phyloP scores from a whole-genome alignment of 2,888 invertebrate genomes.

The Leptopilina drosophilae region DNA sequence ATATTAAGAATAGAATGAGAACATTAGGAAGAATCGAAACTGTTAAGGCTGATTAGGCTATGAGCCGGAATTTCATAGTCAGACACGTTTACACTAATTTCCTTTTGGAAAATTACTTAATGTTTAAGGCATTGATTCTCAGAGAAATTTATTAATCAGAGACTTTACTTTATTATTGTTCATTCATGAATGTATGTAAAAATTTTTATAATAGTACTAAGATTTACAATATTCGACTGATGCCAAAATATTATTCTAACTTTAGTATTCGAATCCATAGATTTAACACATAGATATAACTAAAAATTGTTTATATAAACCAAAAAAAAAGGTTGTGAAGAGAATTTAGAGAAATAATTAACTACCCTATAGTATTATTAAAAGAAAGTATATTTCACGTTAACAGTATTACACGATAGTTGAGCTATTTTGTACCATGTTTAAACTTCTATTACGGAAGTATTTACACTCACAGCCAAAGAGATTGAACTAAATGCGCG shows the following conservation, averaged over 20 bases:
- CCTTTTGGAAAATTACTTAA: background rate
- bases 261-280: no score
- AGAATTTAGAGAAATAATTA: background rate
- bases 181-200: no score
- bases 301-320: no score
- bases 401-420: background rate
- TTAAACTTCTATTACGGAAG: background rate
- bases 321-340: background rate
- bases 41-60: background rate
- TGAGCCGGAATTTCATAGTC: background rate
- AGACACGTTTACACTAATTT: background rate
- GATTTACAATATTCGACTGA: background rate
- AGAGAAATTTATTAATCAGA: background rate
- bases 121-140: background rate
- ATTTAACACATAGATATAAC: no score
- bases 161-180: background rate
- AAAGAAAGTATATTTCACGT: background rate
- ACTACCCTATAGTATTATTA: background rate
- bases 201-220: background rate
- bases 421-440: background rate
- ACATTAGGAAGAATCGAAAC: background rate
- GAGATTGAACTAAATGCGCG: background rate
- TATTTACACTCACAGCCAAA: conserved; percentile 1
- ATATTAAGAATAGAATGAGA: no score
- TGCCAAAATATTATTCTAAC: background rate